Evolutionary conservation across 1,140 invertebrate species (phyloP).

Genomic region (Phortica variegata): DNA sequence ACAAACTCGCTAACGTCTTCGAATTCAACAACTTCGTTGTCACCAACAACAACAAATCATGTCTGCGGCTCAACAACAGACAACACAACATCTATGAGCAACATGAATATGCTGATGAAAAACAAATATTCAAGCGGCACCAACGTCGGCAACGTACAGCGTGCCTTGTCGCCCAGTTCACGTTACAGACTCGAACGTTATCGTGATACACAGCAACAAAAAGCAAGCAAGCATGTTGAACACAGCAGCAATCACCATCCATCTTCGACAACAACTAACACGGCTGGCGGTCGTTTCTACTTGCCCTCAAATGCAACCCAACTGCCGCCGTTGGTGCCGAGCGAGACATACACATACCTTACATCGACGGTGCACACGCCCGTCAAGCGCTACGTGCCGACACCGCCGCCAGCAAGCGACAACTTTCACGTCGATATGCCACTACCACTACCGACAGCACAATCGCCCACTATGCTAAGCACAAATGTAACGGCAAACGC

Average conservation of each 20-base stretch:
- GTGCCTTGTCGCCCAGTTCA: conserved; percentile 40
- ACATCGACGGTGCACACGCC: conserved; percentile 52
- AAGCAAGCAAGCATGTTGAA: conserved; percentile 27
- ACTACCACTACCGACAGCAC: conserved; percentile 6
- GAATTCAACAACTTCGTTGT: conserved; percentile 20
- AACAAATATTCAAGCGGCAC: neutral
- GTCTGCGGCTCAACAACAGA: conserved; percentile 18
- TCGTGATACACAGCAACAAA: conserved; percentile 24
- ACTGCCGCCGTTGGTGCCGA: conserved; percentile 28
- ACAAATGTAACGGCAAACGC: conserved; percentile 2
- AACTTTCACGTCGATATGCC: conserved; percentile 21
- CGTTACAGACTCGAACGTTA: conserved; percentile 38
- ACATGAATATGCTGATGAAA: conserved; percentile 15
- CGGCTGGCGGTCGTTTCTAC: conserved; percentile 17
- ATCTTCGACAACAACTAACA: conserved; percentile 12
- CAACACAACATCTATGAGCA: neutral
- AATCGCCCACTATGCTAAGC: too few species aligned
- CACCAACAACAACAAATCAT: conserved; percentile 4
- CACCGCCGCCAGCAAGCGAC: conserved; percentile 50
- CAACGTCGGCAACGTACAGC: conserved; percentile 10
- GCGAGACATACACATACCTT: conserved; percentile 43
- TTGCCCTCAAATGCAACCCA: conserved; percentile 26
- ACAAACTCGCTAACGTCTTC: conserved; percentile 18
- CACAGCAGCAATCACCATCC: conserved; percentile 8
- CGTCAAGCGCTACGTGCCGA: conserved; percentile 53